Conservation (phyloP, 2,113 vertebrate genomes). For the Crypturellus undulatus region DNA sequence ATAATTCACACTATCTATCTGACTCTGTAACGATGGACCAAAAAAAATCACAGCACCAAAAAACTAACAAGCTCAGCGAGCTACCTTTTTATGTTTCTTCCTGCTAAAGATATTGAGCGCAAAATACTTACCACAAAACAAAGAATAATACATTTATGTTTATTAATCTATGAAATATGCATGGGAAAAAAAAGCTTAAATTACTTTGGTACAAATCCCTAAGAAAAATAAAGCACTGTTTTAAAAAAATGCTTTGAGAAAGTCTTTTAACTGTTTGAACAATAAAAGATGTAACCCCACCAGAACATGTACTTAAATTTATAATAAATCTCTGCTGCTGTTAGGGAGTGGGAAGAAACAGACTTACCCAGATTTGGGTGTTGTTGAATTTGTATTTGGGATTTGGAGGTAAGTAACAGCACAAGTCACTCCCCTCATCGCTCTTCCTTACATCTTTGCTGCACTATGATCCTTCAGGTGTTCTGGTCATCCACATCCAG, state of each 20-base stretch:
- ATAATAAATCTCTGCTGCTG: neutral
- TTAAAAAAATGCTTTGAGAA: neutral
- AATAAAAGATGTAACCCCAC: neutral
- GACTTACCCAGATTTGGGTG: neutral
- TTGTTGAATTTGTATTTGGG: neutral
- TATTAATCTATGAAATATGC: constrained; percentile 52
- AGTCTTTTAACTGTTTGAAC: neutral
- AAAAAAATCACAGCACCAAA: constrained; percentile 24
- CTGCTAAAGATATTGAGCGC: neutral
- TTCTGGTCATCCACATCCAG: neutral
- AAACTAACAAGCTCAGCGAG: constrained; percentile 26
- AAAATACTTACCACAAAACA: constrained; percentile 35
- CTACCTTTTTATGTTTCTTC: constrained; percentile 1
- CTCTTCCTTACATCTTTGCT: neutral
- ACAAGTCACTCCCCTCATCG: accelerated
- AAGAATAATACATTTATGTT: neutral
- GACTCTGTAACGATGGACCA: constrained; percentile 38
- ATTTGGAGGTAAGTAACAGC: neutral
- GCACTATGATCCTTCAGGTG: accelerated
- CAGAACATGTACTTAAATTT: neutral
- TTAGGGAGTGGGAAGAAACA: neutral
- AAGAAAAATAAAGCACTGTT: neutral
- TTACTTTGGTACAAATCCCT: neutral
- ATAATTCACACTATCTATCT: constrained; percentile 47
- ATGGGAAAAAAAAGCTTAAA: constrained; percentile 27